Base-by-base conservation (phyloP, 2,797 vertebrate genomes). In the Poliocrania exsul region DNA sequence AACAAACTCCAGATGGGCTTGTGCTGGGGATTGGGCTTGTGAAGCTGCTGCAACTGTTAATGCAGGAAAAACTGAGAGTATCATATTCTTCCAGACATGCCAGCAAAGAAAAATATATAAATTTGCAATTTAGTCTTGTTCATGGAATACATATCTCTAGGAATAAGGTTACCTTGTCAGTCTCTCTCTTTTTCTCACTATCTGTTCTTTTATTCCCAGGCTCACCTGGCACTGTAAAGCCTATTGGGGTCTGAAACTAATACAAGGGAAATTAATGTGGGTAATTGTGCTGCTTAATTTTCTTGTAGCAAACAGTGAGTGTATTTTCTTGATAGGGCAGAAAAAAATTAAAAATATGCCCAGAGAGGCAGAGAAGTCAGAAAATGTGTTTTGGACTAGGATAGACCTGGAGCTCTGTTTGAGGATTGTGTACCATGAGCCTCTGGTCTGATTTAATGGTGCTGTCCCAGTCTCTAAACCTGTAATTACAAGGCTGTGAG, bases 141-240 rank as follows among this genome's bases (percentile, higher is more conserved):
- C 15, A 64, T 0, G 0, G 28, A 79, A 46, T 74, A 38, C 1
- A 0, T 77, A 15, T 50, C 19, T 51, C 12, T 70, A 70, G 24
- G 58, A 50, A 40, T 58, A 53, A 65, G n/a, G 40, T 65, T 29
- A 40, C 16, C 23, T 58, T 75, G 53, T 24, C 10, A 23, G 14
- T 75, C 29, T 86, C 13, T 86, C 13, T 71, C 8, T 77, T 79
- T 82, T 79, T 89, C 5, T 82, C 2, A 35, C 10, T 46, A 5
- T 25, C 26, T 84, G 0, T 46, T n/a, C 24, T 88, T 81, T 87
- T 78, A 57, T 78, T 91, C 18, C 29, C 2, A 4, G 25, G 20
- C 16, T 75, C 0, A 3, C 35, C 50, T 88, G 31, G 40, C 16
- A 56, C 46, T 17, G 5, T 37, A 40, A 89, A 90, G 18, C 44